These are phyloP conservation scores for Antedon mediterranea DNA, from an alignment of 53 echinoderm and acorn worm species.

Conservation along the genomic window DNA sequence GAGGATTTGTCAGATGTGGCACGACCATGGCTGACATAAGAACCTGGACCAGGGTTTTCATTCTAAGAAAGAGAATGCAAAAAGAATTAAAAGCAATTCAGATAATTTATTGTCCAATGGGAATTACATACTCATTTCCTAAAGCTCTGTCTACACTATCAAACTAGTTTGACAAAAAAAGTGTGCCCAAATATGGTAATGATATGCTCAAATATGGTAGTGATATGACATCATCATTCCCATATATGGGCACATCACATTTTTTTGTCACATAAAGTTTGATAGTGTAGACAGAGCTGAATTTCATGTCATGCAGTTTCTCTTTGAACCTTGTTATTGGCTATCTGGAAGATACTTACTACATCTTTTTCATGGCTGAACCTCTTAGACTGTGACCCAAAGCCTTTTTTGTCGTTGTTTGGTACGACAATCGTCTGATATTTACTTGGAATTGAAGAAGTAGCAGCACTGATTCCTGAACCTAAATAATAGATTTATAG, in stretches of 20 bases:
- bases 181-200: too few relatives aligned
- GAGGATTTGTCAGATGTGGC: constrained; percentile 41
- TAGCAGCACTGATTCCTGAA: constrained; percentile 62
- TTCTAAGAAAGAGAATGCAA: constrained; percentile 35
- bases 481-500: constrained; percentile 16
- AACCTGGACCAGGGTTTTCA: constrained; percentile 84
- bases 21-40: constrained; percentile 40
- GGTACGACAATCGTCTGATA: constrained; percentile 86
- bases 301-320: not conserved
- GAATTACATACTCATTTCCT: too few relatives aligned
- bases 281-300: too few relatives aligned
- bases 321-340: not conserved
- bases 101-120: too few relatives aligned
- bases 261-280: too few relatives aligned
- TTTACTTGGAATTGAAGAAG: constrained; percentile 88
- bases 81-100: too few relatives aligned
- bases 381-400: constrained; percentile 61
- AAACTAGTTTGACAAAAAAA: too few relatives aligned
- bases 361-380: constrained; percentile 51
- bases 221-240: too few relatives aligned
- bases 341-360: constrained; percentile 51
- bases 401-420: constrained; percentile 74
- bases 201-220: too few relatives aligned
- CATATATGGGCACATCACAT: too few relatives aligned
- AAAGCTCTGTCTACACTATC: too few relatives aligned